Conservation (phyloP, 1,140 invertebrate species). For the Caerostris darwini region DNA sequence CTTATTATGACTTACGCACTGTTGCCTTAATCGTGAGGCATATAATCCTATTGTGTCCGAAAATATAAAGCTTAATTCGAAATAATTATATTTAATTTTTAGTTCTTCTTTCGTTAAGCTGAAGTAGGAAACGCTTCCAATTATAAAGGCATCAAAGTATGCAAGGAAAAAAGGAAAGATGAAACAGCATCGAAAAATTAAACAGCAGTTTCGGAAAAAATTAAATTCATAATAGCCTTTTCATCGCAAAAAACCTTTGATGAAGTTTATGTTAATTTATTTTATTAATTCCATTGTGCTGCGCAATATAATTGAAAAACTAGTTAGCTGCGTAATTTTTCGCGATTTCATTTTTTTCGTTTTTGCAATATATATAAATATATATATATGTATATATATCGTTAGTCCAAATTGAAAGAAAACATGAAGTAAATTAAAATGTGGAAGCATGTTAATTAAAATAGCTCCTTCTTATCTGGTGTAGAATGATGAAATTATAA, state of each 20-base stretch:
- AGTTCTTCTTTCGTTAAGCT: too few species aligned
- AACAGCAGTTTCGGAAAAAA: not conserved
- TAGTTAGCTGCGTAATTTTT: not conserved
- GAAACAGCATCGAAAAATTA: not conserved
- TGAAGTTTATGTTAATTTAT: constrained; percentile 19
- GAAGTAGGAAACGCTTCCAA: not conserved
- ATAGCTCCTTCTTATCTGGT: too few species aligned
- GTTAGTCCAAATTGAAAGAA: too few species aligned
- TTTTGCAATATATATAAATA: too few species aligned
- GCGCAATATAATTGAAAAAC: not conserved
- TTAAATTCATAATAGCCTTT: not conserved
- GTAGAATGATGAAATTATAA: too few species aligned
- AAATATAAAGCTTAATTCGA: constrained; percentile 53
- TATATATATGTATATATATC: too few species aligned
- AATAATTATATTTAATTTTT: constrained; percentile 53
- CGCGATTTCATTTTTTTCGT: too few species aligned
- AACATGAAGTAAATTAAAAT: too few species aligned
- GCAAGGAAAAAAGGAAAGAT: not conserved
- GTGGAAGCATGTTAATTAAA: too few species aligned
- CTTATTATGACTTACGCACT: constrained; percentile 58
- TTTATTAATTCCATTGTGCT: constrained; percentile 1
- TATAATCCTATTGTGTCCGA: constrained; percentile 26
- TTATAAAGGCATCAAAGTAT: not conserved
- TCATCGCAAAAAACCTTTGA: not conserved
- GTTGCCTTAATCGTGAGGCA: constrained; percentile 41